Evolutionary conservation across 2,888 invertebrate species (phyloP).

Genomic region (Eupithecia vulgata): DNA sequence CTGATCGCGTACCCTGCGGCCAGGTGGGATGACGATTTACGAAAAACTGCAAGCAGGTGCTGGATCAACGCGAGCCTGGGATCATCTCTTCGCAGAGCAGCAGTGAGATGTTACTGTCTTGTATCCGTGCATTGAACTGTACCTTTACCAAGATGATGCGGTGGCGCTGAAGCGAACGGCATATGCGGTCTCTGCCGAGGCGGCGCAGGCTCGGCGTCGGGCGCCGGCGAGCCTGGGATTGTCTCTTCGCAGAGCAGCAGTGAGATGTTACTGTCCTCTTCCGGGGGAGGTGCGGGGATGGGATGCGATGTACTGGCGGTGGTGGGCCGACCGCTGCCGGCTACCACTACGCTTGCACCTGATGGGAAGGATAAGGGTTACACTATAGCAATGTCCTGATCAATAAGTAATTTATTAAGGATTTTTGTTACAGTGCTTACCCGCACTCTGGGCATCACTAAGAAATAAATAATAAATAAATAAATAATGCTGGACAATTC

Average conservation of each 20-base stretch:
- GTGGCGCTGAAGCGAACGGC: conserved; percentile 88
- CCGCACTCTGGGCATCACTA: no score
- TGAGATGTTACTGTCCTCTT: conserved; percentile 88
- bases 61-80: conserved; percentile 85
- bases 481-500: no score
- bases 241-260: conserved; percentile 94
- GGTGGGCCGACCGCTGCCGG: conserved; percentile 56
- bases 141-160: conserved; percentile 69
- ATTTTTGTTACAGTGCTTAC: no score
- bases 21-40: no score
- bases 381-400: not conserved
- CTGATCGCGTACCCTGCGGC: no score
- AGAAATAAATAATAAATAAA: no score
- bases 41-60: conserved; percentile 58
- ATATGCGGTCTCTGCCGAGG: conserved; percentile 84
- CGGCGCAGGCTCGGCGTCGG: conserved; percentile 83
- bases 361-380: not conserved
- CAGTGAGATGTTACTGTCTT: conserved; percentile 88
- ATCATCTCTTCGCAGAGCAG: conserved; percentile 95
- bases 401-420: not conserved
- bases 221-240: conserved; percentile 94
- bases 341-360: conserved; percentile 71
- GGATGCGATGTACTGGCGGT: conserved; percentile 32
- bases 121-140: not conserved
- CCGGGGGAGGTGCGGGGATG: conserved; percentile 42